Percentiles rank a stretch among this genome's conserved stretches.
Conservation (phyloP, 2,888 invertebrate genomes). For the Parnassius smintheus region DNA sequence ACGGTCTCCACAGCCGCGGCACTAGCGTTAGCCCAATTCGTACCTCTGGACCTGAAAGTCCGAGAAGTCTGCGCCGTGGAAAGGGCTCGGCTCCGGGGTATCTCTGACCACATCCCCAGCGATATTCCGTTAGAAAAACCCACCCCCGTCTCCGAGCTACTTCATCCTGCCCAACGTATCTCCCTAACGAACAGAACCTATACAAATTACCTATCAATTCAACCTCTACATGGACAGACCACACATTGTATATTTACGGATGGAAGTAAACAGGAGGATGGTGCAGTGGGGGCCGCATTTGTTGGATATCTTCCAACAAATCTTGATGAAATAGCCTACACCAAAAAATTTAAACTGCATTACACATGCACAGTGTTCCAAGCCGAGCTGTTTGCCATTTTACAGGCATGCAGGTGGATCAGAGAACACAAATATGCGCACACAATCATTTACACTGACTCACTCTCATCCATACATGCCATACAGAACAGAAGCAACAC, state of each 20-base stretch:
- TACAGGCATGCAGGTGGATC: background rate
- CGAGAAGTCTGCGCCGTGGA: too few relatives aligned
- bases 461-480: background rate
- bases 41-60: too few relatives aligned
- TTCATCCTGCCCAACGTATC: background rate
- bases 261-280: background rate
- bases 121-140: too few relatives aligned
- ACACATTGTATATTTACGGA: background rate
- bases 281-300: background rate
- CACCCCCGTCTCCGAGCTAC: background rate
- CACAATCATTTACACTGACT: conserved; percentile 12
- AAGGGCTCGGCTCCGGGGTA: too few relatives aligned
- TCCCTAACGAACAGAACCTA: background rate
- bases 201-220: background rate
- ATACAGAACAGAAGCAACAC: conserved; percentile 8
- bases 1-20: too few relatives aligned
- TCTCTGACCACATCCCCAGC: too few relatives aligned
- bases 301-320: too few relatives aligned
- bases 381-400: conserved; percentile 14
- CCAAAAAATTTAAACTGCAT: too few relatives aligned
- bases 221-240: too few relatives aligned
- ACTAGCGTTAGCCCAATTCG: too few relatives aligned
- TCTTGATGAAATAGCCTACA: too few relatives aligned
- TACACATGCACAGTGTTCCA: conserved; percentile 16
- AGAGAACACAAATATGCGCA: background rate